Percentiles rank a stretch among this genome's conserved stretches.
Conservation (phyloP, 2,113 vertebrate genomes). For the Nothobranchius kuhntae region DNA sequence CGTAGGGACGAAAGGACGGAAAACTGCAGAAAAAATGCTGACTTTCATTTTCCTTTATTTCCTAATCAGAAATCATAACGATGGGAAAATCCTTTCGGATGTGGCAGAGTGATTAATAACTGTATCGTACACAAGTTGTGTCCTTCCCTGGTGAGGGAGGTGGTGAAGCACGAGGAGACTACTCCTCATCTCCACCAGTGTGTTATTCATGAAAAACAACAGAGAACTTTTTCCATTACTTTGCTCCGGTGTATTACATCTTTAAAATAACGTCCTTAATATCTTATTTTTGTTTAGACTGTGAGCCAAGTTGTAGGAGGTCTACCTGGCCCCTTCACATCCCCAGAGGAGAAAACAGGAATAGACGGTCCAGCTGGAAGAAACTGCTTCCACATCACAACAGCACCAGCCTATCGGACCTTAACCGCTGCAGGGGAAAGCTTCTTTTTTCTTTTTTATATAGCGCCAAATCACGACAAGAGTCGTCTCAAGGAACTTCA, state of each 20-base stretch:
- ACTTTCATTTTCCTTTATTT: neutral
- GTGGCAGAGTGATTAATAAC: neutral
- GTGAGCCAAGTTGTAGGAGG: slow-evolving; percentile 32
- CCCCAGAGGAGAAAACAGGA: slow-evolving; percentile 57
- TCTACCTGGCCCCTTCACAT: slow-evolving; percentile 35
- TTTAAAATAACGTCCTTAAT: neutral
- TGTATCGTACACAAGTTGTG: neutral
- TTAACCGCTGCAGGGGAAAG: slow-evolving; percentile 11
- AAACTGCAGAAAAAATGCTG: neutral
- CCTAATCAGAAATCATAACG: neutral
- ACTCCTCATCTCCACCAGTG: neutral
- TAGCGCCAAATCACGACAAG: too few relatives aligned
- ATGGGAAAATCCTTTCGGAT: neutral
- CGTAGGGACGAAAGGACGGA: neutral
- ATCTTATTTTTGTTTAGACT: neutral
- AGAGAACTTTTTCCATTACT: neutral
- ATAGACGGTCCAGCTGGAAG: slow-evolving; percentile 44
- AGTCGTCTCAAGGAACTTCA: too few relatives aligned
- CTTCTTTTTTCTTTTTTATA: too few relatives aligned
- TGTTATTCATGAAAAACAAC: neutral
- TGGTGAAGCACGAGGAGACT: too few relatives aligned
- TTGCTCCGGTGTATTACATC: neutral
- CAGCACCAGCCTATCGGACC: neutral
- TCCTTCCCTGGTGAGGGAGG: too few relatives aligned
- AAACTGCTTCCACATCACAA: slow-evolving; percentile 37